Percentiles rank a stretch among this genome's conserved stretches.
Conservation (phyloP, 2,888 invertebrate genomes). For the Palloptera scutellata region DNA sequence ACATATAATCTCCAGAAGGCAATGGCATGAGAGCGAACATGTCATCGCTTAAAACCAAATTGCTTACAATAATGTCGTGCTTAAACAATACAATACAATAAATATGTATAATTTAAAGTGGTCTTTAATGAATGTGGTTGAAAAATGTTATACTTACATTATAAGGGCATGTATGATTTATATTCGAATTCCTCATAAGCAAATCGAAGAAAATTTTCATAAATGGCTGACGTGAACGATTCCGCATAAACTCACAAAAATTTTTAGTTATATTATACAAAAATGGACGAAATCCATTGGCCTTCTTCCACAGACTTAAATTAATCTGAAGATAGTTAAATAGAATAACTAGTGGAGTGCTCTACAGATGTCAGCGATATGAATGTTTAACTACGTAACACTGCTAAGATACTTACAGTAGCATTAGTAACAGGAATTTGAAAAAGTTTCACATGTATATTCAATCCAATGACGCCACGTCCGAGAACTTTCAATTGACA, state of each 20-base stretch:
- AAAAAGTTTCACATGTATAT: slow-evolving; percentile 17
- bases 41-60: slow-evolving; percentile 19
- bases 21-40: slow-evolving; percentile 26
- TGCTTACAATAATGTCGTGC: slow-evolving; percentile 16
- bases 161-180: slow-evolving; percentile 38
- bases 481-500: slow-evolving; percentile 26
- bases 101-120: too few relatives aligned
- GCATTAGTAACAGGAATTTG: slow-evolving; percentile 25
- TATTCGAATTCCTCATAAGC: slow-evolving; percentile 17
- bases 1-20: slow-evolving; percentile 25
- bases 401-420: slow-evolving; percentile 25
- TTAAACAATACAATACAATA: background rate
- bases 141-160: slow-evolving; percentile 15
- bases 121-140: too few relatives aligned
- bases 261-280: slow-evolving; percentile 26
- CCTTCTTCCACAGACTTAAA: slow-evolving; percentile 12
- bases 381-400: background rate
- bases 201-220: slow-evolving; percentile 10
- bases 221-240: slow-evolving; percentile 26
- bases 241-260: slow-evolving; percentile 30
- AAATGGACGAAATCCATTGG: slow-evolving; percentile 35
- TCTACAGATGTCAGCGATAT: background rate
- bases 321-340: slow-evolving; percentile 4
- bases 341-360: background rate
- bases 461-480: slow-evolving; percentile 20